A percentile compares a stretch with the other conserved stretches of the same genome.
phyloP scores from a whole-genome alignment of 2,113 vertebrate genomes.

The Pelusios castaneus region DNA sequence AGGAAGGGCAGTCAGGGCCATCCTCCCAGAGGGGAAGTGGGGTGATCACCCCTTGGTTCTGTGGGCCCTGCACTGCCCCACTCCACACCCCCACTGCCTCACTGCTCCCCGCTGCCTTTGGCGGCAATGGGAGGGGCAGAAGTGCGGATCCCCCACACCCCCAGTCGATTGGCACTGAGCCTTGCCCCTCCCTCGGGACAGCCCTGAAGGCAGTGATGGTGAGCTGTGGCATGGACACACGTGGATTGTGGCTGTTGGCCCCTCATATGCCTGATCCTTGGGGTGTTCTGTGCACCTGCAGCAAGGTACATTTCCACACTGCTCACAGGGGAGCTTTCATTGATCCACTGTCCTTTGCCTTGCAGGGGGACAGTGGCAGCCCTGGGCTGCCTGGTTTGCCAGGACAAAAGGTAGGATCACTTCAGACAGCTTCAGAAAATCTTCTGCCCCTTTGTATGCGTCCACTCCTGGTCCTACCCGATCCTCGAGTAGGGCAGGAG shows the following conservation, averaged over 20 bases:
- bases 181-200: too few species aligned
- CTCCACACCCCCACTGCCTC: too few species aligned
- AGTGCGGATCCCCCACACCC: too few species aligned
- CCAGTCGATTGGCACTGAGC: too few species aligned
- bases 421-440: too few species aligned
- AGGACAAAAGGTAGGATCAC: conserved; percentile 65
- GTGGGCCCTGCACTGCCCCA: too few species aligned
- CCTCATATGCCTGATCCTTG: not conserved
- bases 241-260: not conserved
- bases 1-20: too few species aligned
- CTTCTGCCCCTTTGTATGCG: not conserved
- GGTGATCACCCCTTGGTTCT: too few species aligned
- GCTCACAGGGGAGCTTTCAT: not conserved
- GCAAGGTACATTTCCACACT: not conserved
- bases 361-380: conserved; percentile 73
- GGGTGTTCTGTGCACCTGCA: not conserved
- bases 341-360: not conserved
- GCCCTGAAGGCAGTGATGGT: too few species aligned
- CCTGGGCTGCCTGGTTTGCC: conserved; percentile 66
- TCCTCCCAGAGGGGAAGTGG: too few species aligned
- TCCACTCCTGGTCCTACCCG: not conserved
- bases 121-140: too few species aligned
- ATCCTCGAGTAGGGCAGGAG: not conserved
- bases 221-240: not conserved
- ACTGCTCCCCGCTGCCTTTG: too few species aligned